These are phyloP conservation scores for Aphelinus atriplicis DNA, from an alignment of 1,140 invertebrate genomes.

Conservation along the genomic window DNA sequence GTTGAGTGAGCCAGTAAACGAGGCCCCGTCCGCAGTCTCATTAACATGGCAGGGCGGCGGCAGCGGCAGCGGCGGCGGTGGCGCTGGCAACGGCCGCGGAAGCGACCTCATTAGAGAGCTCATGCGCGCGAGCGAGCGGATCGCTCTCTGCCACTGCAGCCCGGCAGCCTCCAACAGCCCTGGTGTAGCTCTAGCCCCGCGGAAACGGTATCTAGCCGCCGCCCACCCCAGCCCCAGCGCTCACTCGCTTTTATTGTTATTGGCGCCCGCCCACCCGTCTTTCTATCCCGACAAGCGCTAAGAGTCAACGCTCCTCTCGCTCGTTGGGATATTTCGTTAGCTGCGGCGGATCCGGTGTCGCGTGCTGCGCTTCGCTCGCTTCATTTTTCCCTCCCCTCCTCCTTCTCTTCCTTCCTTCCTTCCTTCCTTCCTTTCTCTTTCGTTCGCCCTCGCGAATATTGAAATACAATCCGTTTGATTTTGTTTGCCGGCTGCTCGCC, in stretches of 20 bases:
- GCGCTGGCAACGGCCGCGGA: not conserved
- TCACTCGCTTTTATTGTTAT: no score
- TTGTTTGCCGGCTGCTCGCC: no score
- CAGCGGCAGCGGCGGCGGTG: not conserved
- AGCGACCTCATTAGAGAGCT: slow-evolving; percentile 45
- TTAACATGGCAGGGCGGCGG: slow-evolving; percentile 24
- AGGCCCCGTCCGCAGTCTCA: slow-evolving; percentile 26
- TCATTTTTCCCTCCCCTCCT: not conserved
- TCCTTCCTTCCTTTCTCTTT: not conserved
- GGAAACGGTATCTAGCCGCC: no score
- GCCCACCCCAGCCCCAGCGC: no score
- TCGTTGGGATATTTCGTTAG: not conserved
- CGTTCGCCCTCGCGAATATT: not conserved
- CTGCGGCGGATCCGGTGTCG: not conserved
- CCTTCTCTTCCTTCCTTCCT: no score
- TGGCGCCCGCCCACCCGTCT: no score
- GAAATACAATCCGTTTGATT: no score
- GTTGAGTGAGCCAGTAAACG: no score
- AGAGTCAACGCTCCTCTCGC: no score
- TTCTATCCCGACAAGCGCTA: no score
- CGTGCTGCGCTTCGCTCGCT: slow-evolving; percentile 13
- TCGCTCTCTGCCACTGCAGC: slow-evolving; percentile 21
- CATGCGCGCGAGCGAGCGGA: not conserved
- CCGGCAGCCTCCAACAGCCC: no score
- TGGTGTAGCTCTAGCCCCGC: no score